Evolutionary conservation across 2,888 invertebrate genomes (phyloP).

Genomic region (Orthosia gracilis): DNA sequence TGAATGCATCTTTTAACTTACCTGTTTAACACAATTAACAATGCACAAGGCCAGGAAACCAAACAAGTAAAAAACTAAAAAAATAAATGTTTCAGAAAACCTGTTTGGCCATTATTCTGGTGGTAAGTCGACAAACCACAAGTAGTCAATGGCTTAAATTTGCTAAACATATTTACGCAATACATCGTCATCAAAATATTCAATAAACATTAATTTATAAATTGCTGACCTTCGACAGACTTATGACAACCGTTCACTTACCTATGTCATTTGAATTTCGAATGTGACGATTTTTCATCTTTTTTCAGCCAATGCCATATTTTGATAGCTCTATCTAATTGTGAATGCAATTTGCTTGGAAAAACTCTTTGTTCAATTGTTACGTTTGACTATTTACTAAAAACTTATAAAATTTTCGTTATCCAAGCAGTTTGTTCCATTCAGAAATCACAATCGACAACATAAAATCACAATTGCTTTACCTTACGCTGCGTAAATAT

Average conservation of each 20-base stretch:
- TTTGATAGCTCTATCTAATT: constrained; percentile 27
- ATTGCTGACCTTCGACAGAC: constrained; percentile 33
- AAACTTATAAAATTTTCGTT: neutral
- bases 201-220: constrained; percentile 6
- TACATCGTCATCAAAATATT: constrained; percentile 51
- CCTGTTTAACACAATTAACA: neutral
- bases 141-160: constrained; percentile 65
- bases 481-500: constrained; percentile 24
- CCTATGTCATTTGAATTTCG: constrained; percentile 39
- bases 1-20: neutral
- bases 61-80: constrained; percentile 37
- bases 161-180: constrained; percentile 62
- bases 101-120: constrained; percentile 84
- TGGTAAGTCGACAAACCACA: constrained; percentile 82
- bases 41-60: constrained; percentile 28
- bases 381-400: neutral
- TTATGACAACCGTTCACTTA: constrained; percentile 16
- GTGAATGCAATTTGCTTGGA: constrained; percentile 50
- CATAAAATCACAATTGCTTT: constrained; percentile 49
- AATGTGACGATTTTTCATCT: constrained; percentile 26
- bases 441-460: constrained; percentile 25
- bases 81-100: constrained; percentile 86
- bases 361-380: neutral
- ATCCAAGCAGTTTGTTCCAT: constrained; percentile 44
- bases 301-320: constrained; percentile 22